phyloP scores from a whole-genome alignment of 2,888 invertebrate species.

The Ischnus inquisitorius region DNA sequence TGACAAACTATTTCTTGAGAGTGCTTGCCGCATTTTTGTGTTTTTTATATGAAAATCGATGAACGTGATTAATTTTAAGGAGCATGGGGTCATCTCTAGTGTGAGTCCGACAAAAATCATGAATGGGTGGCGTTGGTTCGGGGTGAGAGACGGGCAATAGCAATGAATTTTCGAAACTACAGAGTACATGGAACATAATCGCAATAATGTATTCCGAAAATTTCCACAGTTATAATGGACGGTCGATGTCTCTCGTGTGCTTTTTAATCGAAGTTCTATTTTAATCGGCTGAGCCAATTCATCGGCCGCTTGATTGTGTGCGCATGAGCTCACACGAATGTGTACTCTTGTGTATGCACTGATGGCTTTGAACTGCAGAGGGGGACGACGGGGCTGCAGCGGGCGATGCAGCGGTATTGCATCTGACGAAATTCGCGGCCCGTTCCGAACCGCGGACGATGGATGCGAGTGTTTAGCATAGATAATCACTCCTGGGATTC shows the following conservation, averaged over 20 bases:
- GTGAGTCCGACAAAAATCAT: too few relatives aligned
- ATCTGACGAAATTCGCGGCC: constrained; percentile 66
- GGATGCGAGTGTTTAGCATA: constrained; percentile 81
- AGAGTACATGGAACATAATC: constrained; percentile 39
- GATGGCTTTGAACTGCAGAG: constrained; percentile 28
- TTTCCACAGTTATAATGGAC: constrained; percentile 43
- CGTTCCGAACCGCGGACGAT: constrained; percentile 71
- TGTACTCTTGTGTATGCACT: constrained; percentile 13
- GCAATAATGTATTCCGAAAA: constrained; percentile 51
- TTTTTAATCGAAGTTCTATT: constrained; percentile 65
- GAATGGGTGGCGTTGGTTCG: neutral
- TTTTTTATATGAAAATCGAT: too few relatives aligned
- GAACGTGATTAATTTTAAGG: too few relatives aligned
- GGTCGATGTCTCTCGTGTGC: constrained; percentile 27
- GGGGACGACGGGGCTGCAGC: neutral
- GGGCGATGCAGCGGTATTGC: constrained; percentile 23
- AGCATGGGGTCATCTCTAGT: too few relatives aligned
- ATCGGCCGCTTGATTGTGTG: constrained; percentile 48
- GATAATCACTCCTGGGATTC: constrained; percentile 81
- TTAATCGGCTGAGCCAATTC: constrained; percentile 62
- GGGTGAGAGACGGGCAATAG: neutral
- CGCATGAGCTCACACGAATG: neutral
- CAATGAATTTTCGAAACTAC: neutral
- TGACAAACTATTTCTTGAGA: too few relatives aligned
- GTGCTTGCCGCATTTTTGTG: too few relatives aligned